Evolutionary conservation across 2,797 vertebrate genomes (phyloP).

Genomic region (Amazona finschi): DNA sequence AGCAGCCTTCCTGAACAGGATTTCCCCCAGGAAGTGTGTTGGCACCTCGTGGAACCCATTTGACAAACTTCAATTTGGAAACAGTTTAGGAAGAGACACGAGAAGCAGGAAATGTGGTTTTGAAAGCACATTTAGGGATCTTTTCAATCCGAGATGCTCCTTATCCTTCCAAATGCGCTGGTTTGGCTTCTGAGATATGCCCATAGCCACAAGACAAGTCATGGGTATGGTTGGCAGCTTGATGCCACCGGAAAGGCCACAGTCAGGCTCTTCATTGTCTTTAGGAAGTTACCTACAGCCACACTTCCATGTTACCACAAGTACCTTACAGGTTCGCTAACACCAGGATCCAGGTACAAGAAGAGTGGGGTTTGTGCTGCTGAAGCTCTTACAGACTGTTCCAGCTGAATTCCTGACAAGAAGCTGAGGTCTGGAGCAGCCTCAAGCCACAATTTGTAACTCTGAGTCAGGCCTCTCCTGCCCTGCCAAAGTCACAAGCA

Average conservation of each 20-base stretch:
- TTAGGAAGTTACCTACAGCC: neutral
- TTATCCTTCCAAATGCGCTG: neutral
- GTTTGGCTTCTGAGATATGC: neutral
- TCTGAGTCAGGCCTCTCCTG: neutral
- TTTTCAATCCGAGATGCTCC: neutral
- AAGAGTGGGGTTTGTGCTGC: accelerated
- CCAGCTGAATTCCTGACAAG: neutral
- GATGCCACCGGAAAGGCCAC: neutral
- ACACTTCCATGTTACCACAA: accelerated
- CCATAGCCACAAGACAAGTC: neutral
- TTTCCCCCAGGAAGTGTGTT: neutral
- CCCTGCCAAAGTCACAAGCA: neutral
- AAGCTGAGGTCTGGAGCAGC: neutral
- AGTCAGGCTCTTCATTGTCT: too few relatives aligned
- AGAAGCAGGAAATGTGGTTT: accelerated
- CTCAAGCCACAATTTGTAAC: neutral
- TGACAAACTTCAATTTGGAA: neutral
- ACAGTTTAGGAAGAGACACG: neutral
- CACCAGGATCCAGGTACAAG: accelerated
- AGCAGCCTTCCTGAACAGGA: neutral
- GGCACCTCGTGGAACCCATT: neutral
- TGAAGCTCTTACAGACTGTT: neutral
- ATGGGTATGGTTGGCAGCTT: neutral
- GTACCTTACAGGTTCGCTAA: neutral
- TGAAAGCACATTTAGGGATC: neutral